Base-by-base conservation (phyloP, 2,797 vertebrate species). In the Schizothorax lantsangensis region DNA sequence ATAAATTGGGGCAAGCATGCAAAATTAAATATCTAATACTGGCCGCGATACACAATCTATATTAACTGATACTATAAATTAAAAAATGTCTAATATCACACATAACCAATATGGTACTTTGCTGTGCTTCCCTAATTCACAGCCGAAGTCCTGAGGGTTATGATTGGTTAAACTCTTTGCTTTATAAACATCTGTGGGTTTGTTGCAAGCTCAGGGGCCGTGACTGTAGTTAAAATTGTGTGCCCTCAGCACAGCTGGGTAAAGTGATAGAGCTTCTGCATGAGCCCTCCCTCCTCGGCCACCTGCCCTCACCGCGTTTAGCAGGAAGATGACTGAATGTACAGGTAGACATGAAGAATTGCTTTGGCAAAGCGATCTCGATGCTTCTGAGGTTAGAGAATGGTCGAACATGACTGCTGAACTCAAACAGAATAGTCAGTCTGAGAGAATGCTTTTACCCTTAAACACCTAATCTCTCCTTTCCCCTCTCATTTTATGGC, bases 291-390 rank as follows among this genome's bases (percentile, higher is more conserved):
- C n/a, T 74, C 81, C 69, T 47, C 6, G 7, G 54, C 69, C 40
- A 84, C 38, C 40, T 75, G 43, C 82, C n/a, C 43, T 84, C 87
- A 77, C 78, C 19, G 75, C 45, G 33, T 38, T 82, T 82, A 82
- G 21, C 30, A 66, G 82, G 82, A 75, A 23, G 72, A 84, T 62
- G 77, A 89, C 69, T 43, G 47, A 84, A 74, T 52, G 68, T 64
- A 45, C 73, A 68, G 38, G 69, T 62, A 47, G 57, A 54, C 57
- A 21, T 75, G 49, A 74, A 54, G n/a, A 52, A 72, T 73, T 73
- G 69, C 19, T 59, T 21, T 81, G 62, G 72, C 66, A 66, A 72
- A 47, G 8, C 3, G 23, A n/a, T 62, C 30, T 66, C 33, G 4
- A 6, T 82, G 62, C 78, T 72, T 79, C 45, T 33, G 64, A 72